phyloP scores from a whole-genome alignment of 1,140 invertebrate genomes.

The Zophobas atratus region DNA sequence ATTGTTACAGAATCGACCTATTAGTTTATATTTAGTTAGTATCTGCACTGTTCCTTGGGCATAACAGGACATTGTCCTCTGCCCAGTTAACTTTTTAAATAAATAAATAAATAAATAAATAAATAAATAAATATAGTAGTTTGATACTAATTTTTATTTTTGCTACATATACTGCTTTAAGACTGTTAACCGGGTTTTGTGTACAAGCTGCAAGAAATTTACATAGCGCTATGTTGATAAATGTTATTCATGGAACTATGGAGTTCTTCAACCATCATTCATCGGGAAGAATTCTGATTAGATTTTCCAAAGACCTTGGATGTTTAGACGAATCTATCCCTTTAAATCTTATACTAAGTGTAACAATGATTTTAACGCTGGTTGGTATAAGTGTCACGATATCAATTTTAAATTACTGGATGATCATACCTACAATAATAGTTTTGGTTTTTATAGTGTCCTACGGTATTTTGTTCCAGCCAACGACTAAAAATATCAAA shows the following conservation, averaged over 20 bases:
- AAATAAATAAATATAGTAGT: not conserved
- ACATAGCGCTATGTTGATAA: slow-evolving; percentile 78
- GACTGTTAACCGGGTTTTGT: slow-evolving; percentile 70
- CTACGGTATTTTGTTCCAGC: slow-evolving; percentile 82
- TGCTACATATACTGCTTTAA: too few relatives aligned
- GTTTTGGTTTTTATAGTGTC: slow-evolving; percentile 81
- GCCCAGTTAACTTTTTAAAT: too few relatives aligned
- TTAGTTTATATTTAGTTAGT: too few relatives aligned
- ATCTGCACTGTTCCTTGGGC: too few relatives aligned
- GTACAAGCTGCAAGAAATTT: slow-evolving; percentile 75
- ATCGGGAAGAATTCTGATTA: slow-evolving; percentile 69
- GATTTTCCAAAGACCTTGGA: slow-evolving; percentile 68
- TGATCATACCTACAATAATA: slow-evolving; percentile 79
- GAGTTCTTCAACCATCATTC: slow-evolving; percentile 88
- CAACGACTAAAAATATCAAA: slow-evolving; percentile 86
- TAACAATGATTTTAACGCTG: not conserved
- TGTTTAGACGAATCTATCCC: slow-evolving; percentile 78
- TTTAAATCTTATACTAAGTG: slow-evolving; percentile 73
- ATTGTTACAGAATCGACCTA: too few relatives aligned
- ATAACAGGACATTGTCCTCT: too few relatives aligned
- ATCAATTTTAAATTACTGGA: slow-evolving; percentile 67
- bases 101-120: too few relatives aligned
- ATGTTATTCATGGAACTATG: slow-evolving; percentile 76
- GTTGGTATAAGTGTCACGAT: not conserved
- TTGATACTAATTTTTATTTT: not conserved